Conservation (phyloP, 2,888 invertebrate genomes). For the Ornithoptera priamus region DNA sequence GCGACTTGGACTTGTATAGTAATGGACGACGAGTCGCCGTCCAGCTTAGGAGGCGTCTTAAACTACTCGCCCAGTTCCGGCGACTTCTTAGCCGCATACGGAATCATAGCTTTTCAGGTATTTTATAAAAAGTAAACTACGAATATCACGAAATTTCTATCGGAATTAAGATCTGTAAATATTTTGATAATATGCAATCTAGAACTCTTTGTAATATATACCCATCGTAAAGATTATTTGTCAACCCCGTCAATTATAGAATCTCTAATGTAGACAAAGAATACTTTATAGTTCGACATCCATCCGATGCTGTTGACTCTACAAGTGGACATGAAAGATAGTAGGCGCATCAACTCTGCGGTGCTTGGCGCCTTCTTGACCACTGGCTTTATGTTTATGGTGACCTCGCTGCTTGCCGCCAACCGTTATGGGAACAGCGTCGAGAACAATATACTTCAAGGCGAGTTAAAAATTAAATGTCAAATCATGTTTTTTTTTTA, state of each 20-base stretch:
- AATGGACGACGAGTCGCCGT: constrained; percentile 60
- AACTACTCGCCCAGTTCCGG: constrained; percentile 63
- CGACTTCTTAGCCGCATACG: constrained; percentile 82
- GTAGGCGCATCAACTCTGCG: constrained; percentile 85
- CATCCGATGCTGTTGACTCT: constrained; percentile 92
- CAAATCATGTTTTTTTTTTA: too few species aligned
- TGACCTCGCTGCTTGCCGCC: constrained; percentile 82
- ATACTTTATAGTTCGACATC: constrained; percentile 84
- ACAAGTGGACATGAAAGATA: constrained; percentile 94
- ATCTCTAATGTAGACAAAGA: neutral
- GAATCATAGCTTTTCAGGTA: constrained; percentile 84
- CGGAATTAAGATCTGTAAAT: too few species aligned
- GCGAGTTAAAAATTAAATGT: constrained; percentile 37
- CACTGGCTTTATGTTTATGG: constrained; percentile 82
- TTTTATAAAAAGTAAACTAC: too few species aligned
- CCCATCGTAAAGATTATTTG: too few species aligned
- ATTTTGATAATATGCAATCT: too few species aligned
- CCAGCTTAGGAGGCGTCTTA: constrained; percentile 46
- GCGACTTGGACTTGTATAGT: constrained; percentile 84
- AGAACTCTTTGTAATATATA: too few species aligned
- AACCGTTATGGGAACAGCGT: constrained; percentile 82
- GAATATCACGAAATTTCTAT: too few species aligned
- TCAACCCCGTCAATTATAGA: too few species aligned
- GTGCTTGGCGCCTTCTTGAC: constrained; percentile 85
- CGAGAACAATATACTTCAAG: constrained; percentile 83